Base-by-base conservation (phyloP, 2,797 vertebrate species). In the Oophaga sylvatica region DNA sequence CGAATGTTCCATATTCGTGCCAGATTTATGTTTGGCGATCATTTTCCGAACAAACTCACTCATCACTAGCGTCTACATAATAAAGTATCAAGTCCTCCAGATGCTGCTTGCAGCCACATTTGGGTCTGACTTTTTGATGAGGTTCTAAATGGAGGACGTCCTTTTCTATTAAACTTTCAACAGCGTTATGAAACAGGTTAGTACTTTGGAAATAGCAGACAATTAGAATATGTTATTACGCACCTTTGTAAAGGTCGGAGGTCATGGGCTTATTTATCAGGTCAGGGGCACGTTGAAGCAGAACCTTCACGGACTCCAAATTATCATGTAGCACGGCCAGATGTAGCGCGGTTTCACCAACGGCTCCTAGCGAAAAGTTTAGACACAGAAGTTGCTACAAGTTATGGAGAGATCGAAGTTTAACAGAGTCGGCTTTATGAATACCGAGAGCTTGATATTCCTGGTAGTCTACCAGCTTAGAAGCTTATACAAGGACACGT, bases 261-360 rank as follows among this genome's bases (percentile, higher is more conserved):
- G 94, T 95, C 95, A 96, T 96, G 57, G 95, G 95, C 81, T 96
- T 94, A 1, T 96, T 96, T 91, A 97, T 93, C 85, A 97, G 95
- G 59, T 96, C 94, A 1, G 96, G 96, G 16, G 94, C 95, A 81
- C 93, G 95, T 3, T 96, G 92, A 92, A 96, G 95, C 85, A 97
- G 92, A 59, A 93, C 92, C 84, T 95, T 89, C 0, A 95, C 95
- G 0, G 95, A 95, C 5, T 96, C 94, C 80, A 95, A 35, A 89
- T 95, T 95, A 77, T 96, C 93, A 19, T 93, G 94, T 91, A 96
- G 92, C 63, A 93, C 95, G 0, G 96, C 96, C 0, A 96, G 87
- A 6, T 97, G 96, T 22, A 97, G 92, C 0, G 95, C 96, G 0
- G 96, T 97, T 89, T 97, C 96, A 1, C 96, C 96, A 0, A 96